Evolutionary conservation across 1,140 invertebrate genomes (phyloP).

Genomic region (Penaeus chinensis): DNA sequence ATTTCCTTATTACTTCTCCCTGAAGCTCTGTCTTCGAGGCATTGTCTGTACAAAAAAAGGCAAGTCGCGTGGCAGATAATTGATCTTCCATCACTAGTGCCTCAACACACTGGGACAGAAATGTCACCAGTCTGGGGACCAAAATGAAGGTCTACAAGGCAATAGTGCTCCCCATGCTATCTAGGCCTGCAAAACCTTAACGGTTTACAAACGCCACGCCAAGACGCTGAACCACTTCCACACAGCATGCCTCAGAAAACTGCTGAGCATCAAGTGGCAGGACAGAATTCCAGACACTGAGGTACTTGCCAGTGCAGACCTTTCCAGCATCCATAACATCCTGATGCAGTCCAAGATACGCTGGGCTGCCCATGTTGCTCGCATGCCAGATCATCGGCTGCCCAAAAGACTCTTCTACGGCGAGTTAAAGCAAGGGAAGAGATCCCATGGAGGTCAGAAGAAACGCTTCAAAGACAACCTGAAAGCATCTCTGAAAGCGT

Average conservation of each 20-base stretch:
- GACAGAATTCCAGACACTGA: not conserved
- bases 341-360: not conserved
- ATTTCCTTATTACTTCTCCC: too few relatives aligned
- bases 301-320: not conserved
- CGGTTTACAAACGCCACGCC: slow-evolving; percentile 9
- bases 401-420: not conserved
- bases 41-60: not conserved
- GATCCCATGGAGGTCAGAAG: not conserved
- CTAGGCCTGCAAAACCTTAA: not conserved
- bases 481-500: too few relatives aligned
- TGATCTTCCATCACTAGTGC: not conserved
- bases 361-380: not conserved
- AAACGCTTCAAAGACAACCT: slow-evolving; percentile 1
- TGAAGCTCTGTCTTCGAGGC: too few relatives aligned
- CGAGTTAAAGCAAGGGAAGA: not conserved
- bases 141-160: slow-evolving; percentile 2
- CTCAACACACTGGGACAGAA: not conserved
- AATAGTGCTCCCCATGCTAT: not conserved
- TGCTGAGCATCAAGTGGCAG: slow-evolving; percentile 6
- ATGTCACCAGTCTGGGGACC: not conserved
- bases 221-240: slow-evolving; percentile 1
- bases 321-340: not conserved
- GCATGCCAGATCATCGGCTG: slow-evolving; percentile 2
- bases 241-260: too few relatives aligned
- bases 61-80: too few relatives aligned